Conservation (phyloP, 2,797 vertebrate genomes). For the Danio aesculapii region DNA sequence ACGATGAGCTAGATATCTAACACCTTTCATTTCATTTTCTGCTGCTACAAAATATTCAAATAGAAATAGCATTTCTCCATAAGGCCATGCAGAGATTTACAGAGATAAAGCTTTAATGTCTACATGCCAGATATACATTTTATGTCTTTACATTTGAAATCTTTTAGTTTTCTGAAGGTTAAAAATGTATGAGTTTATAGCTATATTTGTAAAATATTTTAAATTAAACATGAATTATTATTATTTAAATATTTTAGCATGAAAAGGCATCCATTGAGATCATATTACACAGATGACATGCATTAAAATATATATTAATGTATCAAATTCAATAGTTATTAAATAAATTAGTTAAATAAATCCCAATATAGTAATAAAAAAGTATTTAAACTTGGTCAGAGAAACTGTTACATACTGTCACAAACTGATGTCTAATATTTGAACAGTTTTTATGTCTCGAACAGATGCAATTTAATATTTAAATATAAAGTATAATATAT, state of each 20-base stretch:
- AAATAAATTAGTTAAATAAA: no score
- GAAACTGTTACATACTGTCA: no score
- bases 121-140: not conserved
- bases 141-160: no score
- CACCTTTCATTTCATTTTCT: conserved; percentile 64
- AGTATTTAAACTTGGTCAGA: no score
- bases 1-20: conserved; percentile 60
- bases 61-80: conserved; percentile 31
- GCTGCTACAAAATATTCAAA: conserved; percentile 53
- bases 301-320: no score
- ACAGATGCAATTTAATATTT: no score
- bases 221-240: not conserved
- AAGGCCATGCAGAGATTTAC: not conserved
- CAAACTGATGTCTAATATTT: conserved; percentile 33
- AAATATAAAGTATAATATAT: no score
- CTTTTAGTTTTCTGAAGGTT: not conserved
- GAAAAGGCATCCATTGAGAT: no score
- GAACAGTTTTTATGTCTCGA: conserved; percentile 50
- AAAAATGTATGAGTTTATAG: not conserved
- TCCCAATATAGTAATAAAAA: conserved; percentile 22
- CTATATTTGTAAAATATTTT: not conserved
- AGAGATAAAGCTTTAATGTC: not conserved
- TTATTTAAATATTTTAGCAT: no score
- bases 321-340: no score
- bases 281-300: no score